Percentiles rank a stretch among this genome's conserved stretches.
Evolutionary conservation across 2,797 vertebrate genomes (phyloP).

Genomic region (Mergus octosetaceus): DNA sequence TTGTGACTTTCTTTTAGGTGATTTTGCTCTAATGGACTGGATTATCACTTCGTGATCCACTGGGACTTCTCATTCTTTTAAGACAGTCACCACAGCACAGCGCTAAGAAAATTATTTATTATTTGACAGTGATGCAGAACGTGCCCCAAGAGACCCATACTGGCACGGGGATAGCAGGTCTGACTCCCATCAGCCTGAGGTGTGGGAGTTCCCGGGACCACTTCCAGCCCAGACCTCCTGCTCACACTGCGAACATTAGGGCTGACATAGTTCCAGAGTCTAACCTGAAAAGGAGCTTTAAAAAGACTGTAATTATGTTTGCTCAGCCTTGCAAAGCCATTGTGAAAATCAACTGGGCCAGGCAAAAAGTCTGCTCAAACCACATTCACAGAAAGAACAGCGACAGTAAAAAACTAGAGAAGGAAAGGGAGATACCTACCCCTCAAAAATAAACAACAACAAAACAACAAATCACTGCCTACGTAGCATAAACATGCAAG

Average conservation of each 20-base stretch:
- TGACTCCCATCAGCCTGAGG: conserved; percentile 26
- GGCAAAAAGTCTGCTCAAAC: not conserved
- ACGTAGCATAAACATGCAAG: not conserved
- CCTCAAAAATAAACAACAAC: not conserved
- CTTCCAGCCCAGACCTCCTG: not conserved
- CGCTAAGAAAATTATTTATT: not conserved
- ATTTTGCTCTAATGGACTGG: not conserved
- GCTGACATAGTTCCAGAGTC: conserved; percentile 6
- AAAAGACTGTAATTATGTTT: conserved; percentile 31
- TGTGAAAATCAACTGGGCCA: not conserved
- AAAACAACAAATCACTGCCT: not conserved
- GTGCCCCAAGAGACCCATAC: not conserved
- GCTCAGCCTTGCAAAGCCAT: conserved; percentile 15
- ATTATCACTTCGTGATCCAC: not conserved
- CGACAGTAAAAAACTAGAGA: not conserved
- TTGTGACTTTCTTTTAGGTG: not conserved
- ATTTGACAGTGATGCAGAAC: not conserved
- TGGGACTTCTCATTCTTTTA: not conserved
- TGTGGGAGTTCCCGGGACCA: not conserved
- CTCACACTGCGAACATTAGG: not conserved
- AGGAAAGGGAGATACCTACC: not conserved
- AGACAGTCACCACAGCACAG: not conserved
- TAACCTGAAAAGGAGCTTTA: conserved; percentile 28
- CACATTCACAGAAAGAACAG: not conserved
- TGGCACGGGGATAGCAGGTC: not conserved